phyloP scores from a whole-genome alignment of 2,888 invertebrate species.

The Homarus gammarus region DNA sequence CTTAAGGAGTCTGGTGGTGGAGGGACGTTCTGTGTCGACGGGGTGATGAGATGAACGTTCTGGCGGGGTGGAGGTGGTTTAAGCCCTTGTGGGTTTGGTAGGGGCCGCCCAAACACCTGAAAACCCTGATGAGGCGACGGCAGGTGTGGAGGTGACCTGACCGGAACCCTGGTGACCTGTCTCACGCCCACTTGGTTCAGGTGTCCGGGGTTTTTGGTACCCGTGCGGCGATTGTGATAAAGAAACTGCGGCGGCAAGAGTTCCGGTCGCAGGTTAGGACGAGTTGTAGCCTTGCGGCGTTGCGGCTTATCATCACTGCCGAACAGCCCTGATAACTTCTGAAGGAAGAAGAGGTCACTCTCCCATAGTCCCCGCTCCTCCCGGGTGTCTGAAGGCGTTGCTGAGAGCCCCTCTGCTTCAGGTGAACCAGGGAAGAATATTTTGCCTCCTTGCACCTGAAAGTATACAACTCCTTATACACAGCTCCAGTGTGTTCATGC shows the following conservation, averaged over 20 bases:
- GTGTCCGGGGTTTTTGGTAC: background rate
- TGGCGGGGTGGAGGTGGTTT: background rate
- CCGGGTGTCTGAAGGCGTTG: background rate
- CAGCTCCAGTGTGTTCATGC: too few species aligned
- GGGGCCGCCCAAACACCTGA: background rate
- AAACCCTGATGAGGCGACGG: background rate
- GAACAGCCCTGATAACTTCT: constrained; percentile 64
- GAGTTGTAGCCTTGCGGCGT: background rate
- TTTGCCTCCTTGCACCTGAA: constrained; percentile 18
- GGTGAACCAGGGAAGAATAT: constrained; percentile 24
- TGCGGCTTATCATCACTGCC: constrained; percentile 15
- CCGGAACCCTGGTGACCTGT: background rate
- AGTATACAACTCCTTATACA: too few species aligned
- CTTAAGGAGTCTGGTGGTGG: background rate
- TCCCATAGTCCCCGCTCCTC: constrained; percentile 63
- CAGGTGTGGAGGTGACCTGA: too few species aligned
- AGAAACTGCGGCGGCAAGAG: constrained; percentile 54
- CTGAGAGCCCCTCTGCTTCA: background rate
- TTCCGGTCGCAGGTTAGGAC: constrained; percentile 38
- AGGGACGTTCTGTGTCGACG: background rate
- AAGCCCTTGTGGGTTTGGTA: background rate
- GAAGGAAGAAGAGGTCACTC: constrained; percentile 67
- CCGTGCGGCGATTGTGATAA: constrained; percentile 7
- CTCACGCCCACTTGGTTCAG: background rate
- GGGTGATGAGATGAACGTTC: background rate